These are phyloP conservation scores for Tortricodes alternella DNA, from an alignment of 2,888 invertebrate species.

Conservation along the genomic window DNA sequence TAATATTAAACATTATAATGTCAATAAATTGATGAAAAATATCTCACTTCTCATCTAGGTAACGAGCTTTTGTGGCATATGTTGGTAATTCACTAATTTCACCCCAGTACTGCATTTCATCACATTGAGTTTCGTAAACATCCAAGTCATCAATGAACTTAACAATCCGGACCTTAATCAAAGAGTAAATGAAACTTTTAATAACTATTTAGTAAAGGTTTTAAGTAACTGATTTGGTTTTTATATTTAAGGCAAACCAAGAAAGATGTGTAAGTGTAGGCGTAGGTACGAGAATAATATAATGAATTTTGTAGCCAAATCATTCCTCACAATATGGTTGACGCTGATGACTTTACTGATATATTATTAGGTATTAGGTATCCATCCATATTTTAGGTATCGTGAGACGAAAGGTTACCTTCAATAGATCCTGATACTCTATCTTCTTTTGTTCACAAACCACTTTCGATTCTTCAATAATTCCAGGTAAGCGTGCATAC, in stretches of 20 bases:
- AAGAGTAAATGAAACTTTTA: neutral
- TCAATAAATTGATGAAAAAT: no score
- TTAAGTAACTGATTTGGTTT: no score
- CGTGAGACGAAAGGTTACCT: slow-evolving; percentile 59
- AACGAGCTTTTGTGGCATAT: slow-evolving; percentile 90
- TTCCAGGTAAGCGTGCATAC: slow-evolving; percentile 89
- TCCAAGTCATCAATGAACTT: slow-evolving; percentile 93
- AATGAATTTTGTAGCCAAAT: no score
- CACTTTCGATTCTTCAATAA: slow-evolving; percentile 91
- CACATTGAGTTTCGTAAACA: slow-evolving; percentile 89
- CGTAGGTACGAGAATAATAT: no score
- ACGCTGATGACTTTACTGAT: no score
- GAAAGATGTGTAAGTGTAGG: no score
- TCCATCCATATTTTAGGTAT: no score
- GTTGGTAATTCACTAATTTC: slow-evolving; percentile 91
- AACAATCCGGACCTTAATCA: slow-evolving; percentile 84
- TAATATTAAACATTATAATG: no score
- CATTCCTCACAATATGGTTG: no score
- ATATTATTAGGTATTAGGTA: no score
- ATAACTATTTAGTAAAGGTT: no score
- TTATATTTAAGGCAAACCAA: no score
- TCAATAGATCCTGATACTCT: slow-evolving; percentile 93
- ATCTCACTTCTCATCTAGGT: slow-evolving; percentile 86
- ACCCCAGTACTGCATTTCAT: slow-evolving; percentile 94
- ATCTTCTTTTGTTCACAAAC: slow-evolving; percentile 91